A percentile compares a stretch with the other conserved stretches of the same genome.
Evolutionary conservation across 1,140 invertebrate species (phyloP).

Genomic region (Penaeus chinensis): DNA sequence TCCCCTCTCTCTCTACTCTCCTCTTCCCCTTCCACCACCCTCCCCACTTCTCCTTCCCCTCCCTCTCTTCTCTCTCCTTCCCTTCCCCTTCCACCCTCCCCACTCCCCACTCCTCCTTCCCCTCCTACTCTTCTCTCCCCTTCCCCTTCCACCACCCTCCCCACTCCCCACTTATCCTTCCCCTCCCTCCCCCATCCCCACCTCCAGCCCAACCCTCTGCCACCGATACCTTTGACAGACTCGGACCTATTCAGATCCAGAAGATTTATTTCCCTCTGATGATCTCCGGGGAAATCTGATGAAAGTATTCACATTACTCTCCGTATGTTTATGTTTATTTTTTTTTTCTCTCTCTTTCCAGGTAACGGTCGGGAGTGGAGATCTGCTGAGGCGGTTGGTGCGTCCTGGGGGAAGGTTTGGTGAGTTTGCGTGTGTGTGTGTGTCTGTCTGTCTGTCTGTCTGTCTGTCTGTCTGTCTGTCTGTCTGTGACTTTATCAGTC

Average conservation of each 20-base stretch:
- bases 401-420: background rate
- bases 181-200: background rate
- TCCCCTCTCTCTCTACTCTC: too few species aligned
- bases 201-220: background rate
- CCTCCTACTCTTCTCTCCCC: background rate
- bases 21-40: too few species aligned
- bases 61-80: too few species aligned
- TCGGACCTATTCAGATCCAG: background rate
- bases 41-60: too few species aligned
- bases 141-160: background rate
- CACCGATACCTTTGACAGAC: background rate
- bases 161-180: background rate
- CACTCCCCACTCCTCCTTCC: too few species aligned
- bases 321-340: background rate
- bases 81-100: too few species aligned
- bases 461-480: background rate
- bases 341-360: too few species aligned
- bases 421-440: background rate
- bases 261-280: too few species aligned
- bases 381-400: too few species aligned
- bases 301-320: background rate
- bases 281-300: background rate
- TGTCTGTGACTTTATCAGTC: background rate
- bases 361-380: too few species aligned
- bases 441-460: conserved; percentile 2